These are phyloP conservation scores for Neotragus pygmaeus DNA, from an alignment of 2,113 vertebrate genomes.

Conservation along the genomic window DNA sequence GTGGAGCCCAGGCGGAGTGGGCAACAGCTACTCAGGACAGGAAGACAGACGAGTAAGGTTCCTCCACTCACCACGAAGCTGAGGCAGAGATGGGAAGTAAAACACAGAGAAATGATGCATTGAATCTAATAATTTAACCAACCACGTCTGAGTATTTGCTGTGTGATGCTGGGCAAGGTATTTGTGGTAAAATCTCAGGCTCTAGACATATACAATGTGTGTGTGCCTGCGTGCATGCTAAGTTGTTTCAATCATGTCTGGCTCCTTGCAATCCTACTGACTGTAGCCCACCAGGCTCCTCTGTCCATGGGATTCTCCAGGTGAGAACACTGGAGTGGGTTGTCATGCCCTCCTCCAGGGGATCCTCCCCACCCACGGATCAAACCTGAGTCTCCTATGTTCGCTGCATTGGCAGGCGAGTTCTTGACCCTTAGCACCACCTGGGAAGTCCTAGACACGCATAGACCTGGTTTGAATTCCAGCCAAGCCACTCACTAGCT, in stretches of 20 bases:
- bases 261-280: background rate
- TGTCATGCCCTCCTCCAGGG: background rate
- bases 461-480: background rate
- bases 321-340: background rate
- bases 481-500: background rate
- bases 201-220: background rate
- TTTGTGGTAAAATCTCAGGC: background rate
- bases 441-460: background rate
- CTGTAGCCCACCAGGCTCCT: background rate
- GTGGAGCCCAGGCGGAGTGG: background rate
- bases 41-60: background rate
- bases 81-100: background rate
- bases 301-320: background rate
- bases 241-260: accelerated
- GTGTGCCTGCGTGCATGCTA: background rate
- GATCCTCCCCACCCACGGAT: background rate
- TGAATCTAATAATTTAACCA: background rate
- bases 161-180: background rate
- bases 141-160: background rate
- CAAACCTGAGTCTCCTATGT: background rate
- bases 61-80: background rate
- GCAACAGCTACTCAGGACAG: background rate
- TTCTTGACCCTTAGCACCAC: background rate
- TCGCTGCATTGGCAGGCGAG: background rate
- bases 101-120: background rate